These are phyloP conservation scores for Tiaroga cobitis DNA, from an alignment of 2,797 vertebrate species.

Conservation along the genomic window DNA sequence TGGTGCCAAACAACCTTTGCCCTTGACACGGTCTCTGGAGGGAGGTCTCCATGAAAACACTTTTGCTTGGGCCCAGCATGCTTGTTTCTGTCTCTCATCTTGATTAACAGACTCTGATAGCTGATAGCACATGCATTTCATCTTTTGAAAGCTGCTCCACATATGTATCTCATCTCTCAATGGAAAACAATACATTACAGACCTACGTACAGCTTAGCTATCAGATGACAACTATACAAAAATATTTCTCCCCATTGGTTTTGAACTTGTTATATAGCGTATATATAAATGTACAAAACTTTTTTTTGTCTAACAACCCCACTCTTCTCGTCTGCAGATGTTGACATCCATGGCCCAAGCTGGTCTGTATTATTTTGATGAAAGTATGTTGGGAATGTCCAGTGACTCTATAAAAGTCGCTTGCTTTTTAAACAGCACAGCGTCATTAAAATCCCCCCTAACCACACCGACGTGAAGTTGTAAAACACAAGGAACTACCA, in stretches of 20 bases:
- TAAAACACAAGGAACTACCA: slow-evolving; percentile 73
- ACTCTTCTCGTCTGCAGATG: slow-evolving; percentile 63
- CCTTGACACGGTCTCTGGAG: slow-evolving; percentile 17
- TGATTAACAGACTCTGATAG: slow-evolving; percentile 24
- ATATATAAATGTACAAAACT: neutral
- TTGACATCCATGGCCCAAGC: slow-evolving; percentile 65
- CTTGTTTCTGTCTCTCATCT: slow-evolving; percentile 15
- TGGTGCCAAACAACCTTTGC: slow-evolving; percentile 23
- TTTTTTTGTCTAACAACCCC: too few relatives aligned
- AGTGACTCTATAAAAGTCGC: slow-evolving; percentile 72
- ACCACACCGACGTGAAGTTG: slow-evolving; percentile 68
- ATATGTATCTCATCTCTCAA: neutral
- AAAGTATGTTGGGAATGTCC: slow-evolving; percentile 72
- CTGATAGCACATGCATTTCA: slow-evolving; percentile 2
- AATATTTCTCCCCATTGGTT: neutral
- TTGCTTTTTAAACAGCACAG: slow-evolving; percentile 67
- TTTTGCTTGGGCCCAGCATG: neutral
- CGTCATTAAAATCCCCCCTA: slow-evolving; percentile 72
- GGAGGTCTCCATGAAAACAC: slow-evolving; percentile 28
- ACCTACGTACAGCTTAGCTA: neutral
- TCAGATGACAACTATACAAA: neutral
- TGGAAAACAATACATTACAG: neutral
- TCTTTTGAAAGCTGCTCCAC: neutral
- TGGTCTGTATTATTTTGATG: slow-evolving; percentile 46
- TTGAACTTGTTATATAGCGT: neutral